Base-by-base conservation (phyloP, 2,888 invertebrate genomes). In the Cephus nigrinus region DNA sequence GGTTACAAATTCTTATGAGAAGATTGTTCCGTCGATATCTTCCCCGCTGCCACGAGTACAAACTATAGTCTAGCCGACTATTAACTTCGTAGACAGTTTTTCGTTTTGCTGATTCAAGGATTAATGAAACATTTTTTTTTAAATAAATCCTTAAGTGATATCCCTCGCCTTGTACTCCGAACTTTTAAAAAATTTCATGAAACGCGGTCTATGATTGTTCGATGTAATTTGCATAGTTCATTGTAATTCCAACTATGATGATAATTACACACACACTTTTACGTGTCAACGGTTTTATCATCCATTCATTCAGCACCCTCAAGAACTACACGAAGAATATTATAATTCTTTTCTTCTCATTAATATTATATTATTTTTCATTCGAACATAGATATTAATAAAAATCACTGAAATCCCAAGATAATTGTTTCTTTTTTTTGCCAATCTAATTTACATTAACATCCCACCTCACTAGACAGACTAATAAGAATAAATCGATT, bases 361-460 rank as follows among this genome's bases (percentile, higher is more conserved):
- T 55, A 55, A 23, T 55, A 55, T 55, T 85, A 23, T 55, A 55
- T 55, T 85, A 85, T 86, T 87, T 86, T 85, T 83, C 86, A 87
- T 83, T 84, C 84, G 81, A 78, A 83, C 84, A 84, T 84, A 82
- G 82, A 87, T 80, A 82, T 83, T 82, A 89, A 89, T 89, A 89
- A 89, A 89, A 85, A 81, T 86, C 87, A 83, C 87, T 88, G 88
- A 81, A 82, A 82, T 84, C 86, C 83, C 83, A 79, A 78, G 80
- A 72, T 74, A 75, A n/a, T 75, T 76, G 12, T 74, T 30, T 82
- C 69, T 40, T 23, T 81, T 81, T 78, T 76, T 82, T 35, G 12
- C 11, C 80, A 40, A 40, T 23, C 4, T 23, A 9, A 40, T 23
- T 40, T 40, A 0, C 40, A 40, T 5, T 40, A 15, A 40, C 15